phyloP scores from a whole-genome alignment of 2,888 invertebrate species.

The Lymantria monacha region DNA sequence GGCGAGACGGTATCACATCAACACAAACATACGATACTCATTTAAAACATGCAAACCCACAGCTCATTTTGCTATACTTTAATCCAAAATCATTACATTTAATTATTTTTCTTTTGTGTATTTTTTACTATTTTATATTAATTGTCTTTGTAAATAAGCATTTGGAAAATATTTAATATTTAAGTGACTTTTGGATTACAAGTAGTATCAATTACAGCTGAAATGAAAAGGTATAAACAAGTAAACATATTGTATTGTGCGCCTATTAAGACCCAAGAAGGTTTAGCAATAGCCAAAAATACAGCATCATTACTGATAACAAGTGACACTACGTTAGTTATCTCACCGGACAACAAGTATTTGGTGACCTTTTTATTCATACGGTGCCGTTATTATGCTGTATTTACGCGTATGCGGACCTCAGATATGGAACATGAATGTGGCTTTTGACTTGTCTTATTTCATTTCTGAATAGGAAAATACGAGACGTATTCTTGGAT shows the following conservation, averaged over 20 bases:
- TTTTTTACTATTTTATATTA: no score
- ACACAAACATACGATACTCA: conserved; percentile 30
- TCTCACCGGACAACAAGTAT: conserved; percentile 4
- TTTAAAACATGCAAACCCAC: conserved; percentile 20
- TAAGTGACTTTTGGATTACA: background rate
- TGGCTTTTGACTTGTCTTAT: conserved; percentile 24
- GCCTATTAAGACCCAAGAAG: no score
- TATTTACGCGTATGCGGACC: conserved; percentile 23
- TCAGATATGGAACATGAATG: conserved; percentile 23
- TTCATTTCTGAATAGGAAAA: conserved; percentile 26
- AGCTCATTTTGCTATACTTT: background rate
- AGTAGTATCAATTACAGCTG: background rate
- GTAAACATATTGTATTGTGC: background rate
- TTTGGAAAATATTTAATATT: background rate
- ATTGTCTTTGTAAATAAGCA: no score
- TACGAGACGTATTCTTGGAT: conserved; percentile 8
- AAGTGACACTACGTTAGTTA: conserved; percentile 7
- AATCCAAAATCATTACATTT: background rate
- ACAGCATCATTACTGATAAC: conserved; percentile 24
- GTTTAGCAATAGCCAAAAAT: conserved; percentile 10
- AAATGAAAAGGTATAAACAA: background rate
- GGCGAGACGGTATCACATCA: conserved; percentile 21
- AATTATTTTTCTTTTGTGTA: background rate
- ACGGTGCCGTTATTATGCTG: conserved; percentile 14
- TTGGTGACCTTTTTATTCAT: conserved; percentile 18